A percentile compares a stretch with the other conserved stretches of the same genome.
phyloP scores from a whole-genome alignment of 2,113 vertebrate species.

The Ochotona curzoniae region DNA sequence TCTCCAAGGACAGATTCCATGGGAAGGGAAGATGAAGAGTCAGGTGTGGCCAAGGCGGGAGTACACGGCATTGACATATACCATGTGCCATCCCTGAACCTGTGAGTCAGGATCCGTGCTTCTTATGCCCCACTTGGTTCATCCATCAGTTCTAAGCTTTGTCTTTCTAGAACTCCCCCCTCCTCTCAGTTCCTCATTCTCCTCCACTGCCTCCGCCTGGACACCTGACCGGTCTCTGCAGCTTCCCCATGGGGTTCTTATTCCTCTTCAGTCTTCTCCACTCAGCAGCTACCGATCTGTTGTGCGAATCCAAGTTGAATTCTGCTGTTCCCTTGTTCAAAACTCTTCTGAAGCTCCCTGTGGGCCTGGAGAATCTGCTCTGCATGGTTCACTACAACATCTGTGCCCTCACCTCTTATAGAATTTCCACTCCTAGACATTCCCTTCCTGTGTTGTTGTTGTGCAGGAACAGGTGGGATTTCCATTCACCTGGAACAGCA shows the following conservation, averaged over 20 bases:
- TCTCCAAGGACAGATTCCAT: background rate
- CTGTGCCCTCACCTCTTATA: too few species aligned
- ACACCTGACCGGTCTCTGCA: background rate
- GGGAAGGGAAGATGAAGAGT: background rate
- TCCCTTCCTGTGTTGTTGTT: too few species aligned
- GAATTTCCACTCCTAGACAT: too few species aligned
- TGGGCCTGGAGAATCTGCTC: too few species aligned
- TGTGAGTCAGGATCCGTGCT: background rate
- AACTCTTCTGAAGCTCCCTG: too few species aligned
- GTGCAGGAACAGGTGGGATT: too few species aligned
- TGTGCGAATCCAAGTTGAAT: too few species aligned
- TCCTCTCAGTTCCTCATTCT: background rate
- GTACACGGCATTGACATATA: accelerated
- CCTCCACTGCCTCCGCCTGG: background rate
- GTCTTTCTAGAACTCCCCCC: background rate
- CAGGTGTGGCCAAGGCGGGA: background rate
- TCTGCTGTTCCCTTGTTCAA: too few species aligned
- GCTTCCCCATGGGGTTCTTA: background rate
- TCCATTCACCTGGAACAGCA: too few species aligned
- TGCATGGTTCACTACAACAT: too few species aligned
- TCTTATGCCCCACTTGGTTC: background rate
- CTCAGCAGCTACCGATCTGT: too few species aligned
- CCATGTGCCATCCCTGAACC: background rate
- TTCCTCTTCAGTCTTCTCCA: background rate
- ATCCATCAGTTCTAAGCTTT: background rate